Evolutionary conservation across 2,888 invertebrate genomes (phyloP).

Genomic region (Fissipunctia ypsillon): DNA sequence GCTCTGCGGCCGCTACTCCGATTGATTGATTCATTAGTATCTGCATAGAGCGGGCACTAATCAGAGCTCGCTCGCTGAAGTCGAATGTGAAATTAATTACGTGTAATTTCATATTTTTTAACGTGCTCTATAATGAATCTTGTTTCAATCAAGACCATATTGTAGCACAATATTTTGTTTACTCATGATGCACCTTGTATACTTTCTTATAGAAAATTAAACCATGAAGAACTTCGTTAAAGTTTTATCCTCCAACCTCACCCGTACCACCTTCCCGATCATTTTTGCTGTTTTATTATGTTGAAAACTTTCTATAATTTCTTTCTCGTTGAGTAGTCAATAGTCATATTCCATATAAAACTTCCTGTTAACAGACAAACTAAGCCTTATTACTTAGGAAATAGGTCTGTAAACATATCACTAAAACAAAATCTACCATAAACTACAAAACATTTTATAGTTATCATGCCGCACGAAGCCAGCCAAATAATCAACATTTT

Average conservation of each 20-base stretch:
- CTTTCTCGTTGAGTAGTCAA: background rate
- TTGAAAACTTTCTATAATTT: too few relatives aligned
- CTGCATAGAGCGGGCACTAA: conserved; percentile 46
- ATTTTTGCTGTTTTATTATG: background rate
- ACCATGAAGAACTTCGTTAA: too few relatives aligned
- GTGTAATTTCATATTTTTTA: background rate
- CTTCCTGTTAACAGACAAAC: background rate
- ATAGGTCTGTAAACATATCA: background rate
- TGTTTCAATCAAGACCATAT: background rate
- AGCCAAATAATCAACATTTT: conserved; percentile 54
- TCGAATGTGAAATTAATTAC: conserved; percentile 24
- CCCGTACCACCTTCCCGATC: background rate
- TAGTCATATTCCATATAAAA: background rate
- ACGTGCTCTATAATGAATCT: background rate
- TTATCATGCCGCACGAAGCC: conserved; percentile 8
- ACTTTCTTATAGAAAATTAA: background rate
- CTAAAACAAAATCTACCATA: conserved; percentile 20
- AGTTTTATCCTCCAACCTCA: background rate
- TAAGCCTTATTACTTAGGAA: background rate
- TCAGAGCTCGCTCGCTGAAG: conserved; percentile 15
- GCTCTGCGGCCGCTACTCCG: conserved; percentile 45
- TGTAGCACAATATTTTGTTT: too few relatives aligned
- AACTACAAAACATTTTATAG: conserved; percentile 43
- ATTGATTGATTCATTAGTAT: conserved; percentile 60
- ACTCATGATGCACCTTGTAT: background rate